These are phyloP conservation scores for Heliconius aoede DNA, from an alignment of 2,888 invertebrate genomes.

Conservation along the genomic window DNA sequence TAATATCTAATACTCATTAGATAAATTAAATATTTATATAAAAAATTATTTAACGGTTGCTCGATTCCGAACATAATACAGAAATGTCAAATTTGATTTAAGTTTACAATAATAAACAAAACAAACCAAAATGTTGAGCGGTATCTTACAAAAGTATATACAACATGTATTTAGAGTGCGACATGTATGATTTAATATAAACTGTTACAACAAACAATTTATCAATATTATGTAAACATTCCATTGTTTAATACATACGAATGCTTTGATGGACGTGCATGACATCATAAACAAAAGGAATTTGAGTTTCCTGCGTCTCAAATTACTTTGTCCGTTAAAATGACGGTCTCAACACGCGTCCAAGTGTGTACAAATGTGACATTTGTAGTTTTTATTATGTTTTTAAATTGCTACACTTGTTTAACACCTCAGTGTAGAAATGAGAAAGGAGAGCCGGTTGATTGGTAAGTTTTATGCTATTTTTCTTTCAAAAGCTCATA, in stretches of 20 bases:
- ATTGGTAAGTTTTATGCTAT: constrained; percentile 85
- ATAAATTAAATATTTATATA: neutral
- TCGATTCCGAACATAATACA: neutral
- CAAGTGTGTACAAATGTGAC: constrained; percentile 55
- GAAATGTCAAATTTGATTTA: constrained; percentile 7
- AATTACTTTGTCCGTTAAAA: constrained; percentile 59
- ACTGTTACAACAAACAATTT: constrained; percentile 48
- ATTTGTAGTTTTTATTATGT: constrained; percentile 57
- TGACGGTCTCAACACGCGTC: constrained; percentile 58
- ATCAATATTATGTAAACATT: constrained; percentile 58
- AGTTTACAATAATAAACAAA: neutral
- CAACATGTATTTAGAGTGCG: constrained; percentile 15
- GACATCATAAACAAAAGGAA: constrained; percentile 65
- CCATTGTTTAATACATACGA: constrained; percentile 64
- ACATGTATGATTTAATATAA: constrained; percentile 36
- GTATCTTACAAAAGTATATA: neutral
- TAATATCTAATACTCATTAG: neutral
- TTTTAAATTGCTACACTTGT: constrained; percentile 57
- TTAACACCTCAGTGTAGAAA: constrained; percentile 81
- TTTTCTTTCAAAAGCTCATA: neutral
- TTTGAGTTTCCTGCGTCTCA: constrained; percentile 65
- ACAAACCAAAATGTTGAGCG: neutral
- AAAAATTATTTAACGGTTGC: neutral
- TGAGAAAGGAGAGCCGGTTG: constrained; percentile 86
- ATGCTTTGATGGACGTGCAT: constrained; percentile 58